Evolutionary conservation across 1,140 invertebrate genomes (phyloP).

Genomic region (Drosophila bipectinata): DNA sequence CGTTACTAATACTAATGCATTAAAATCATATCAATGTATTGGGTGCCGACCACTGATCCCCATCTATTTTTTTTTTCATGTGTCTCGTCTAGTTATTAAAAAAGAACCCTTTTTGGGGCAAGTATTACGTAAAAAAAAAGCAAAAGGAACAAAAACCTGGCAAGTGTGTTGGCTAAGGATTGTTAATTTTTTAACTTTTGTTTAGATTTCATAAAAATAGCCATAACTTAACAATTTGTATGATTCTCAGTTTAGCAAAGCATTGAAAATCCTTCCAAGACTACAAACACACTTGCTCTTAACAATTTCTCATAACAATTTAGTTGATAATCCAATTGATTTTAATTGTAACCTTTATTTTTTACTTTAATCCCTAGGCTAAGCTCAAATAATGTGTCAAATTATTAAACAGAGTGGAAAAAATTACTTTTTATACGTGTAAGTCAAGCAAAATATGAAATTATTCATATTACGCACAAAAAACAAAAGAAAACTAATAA

Average conservation of each 20-base stretch:
- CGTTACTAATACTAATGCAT: no score
- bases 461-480: conserved; percentile 10
- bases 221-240: neutral
- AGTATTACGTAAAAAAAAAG: conserved; percentile 10
- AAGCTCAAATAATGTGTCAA: conserved; percentile 23
- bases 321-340: conserved; percentile 3
- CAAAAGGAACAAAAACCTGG: neutral
- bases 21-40: no score
- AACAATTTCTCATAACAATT: conserved; percentile 15
- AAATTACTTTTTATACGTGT: conserved; percentile 19
- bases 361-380: conserved; percentile 21
- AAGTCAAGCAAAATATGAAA: conserved; percentile 24
- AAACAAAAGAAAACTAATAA: conserved; percentile 18
- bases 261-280: neutral
- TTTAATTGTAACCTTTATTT: conserved; percentile 10
- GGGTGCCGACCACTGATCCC: no score
- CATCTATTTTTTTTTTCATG: conserved; percentile 26
- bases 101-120: neutral
- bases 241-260: neutral
- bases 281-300: neutral
- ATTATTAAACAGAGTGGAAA: conserved; percentile 1
- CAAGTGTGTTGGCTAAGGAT: conserved; percentile 3
- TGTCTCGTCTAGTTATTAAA: conserved; percentile 25
- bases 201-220: neutral
- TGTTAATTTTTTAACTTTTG: neutral